Base-by-base conservation (phyloP, 2,113 vertebrate species). In the Probosciger aterrimus region DNA sequence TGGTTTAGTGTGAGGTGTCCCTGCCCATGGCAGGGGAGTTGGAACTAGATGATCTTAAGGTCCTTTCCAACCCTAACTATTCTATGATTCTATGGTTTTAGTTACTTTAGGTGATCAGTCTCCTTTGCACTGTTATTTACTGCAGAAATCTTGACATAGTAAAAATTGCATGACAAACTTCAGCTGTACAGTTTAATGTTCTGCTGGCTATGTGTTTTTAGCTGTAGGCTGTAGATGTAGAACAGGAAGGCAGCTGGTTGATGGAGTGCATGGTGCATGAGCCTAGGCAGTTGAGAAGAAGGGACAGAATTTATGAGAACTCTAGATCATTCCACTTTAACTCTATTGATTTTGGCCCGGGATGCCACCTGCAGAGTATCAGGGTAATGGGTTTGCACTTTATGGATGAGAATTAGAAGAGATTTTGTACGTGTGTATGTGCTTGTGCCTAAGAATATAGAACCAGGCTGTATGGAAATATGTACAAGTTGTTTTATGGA, bases 331-430 rank as follows among this genome's bases (percentile, higher is more conserved):
- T 60, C 59, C 59, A 63, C 79, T 84, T 94, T 88, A 94, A 53
- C 68, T 80, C 31, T 81, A 78, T 92, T 92, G 96, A 93, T 96
- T 95, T 90, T 88, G 65, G 73, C 69, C 68, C 69, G 37, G 74
- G 62, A 41, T 84, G 49, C 27, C 39, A 57, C 86, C 62, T 86
- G 69, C 28, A 39, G 64, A 91, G 39, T 78, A 74, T 86, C 62
- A 75, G 60, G 27, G 35, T 82, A 90, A 90, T 93, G 69, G 80
- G 43, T 92, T 77, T 88, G 46, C 69, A 17, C 63, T 78, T 92
- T 41, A 50, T 52, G 43, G 70, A 65, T 87, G 70, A 84, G 86
- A 88, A 62, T 86, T 71, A n/a, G 37, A 71, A 79, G 70, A 86
- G 35, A 33, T 64, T 86, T 86, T 81, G 4, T 75, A 17, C 82